A percentile compares a stretch with the other conserved stretches of the same genome.
Evolutionary conservation across 2,113 vertebrate species (phyloP).

Genomic region (Machaerirhynchus nigripectus): DNA sequence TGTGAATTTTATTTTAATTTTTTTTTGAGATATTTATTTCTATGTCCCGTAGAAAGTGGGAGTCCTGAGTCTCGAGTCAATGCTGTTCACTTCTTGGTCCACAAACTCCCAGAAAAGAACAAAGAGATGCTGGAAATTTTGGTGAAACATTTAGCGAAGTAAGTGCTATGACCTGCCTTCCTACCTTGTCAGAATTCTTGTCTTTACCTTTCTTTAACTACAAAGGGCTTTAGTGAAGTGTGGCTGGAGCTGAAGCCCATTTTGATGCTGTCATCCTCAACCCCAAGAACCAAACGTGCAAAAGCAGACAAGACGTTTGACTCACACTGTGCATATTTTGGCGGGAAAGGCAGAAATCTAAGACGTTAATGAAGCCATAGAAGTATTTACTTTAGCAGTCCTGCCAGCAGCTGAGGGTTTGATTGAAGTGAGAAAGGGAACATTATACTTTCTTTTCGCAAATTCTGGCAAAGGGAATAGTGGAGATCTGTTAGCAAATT

Average conservation of each 20-base stretch:
- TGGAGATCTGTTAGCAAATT: conserved; percentile 64
- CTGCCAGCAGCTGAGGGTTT: conserved; percentile 57
- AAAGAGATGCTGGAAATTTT: conserved; percentile 91
- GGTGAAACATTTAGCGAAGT: conserved; percentile 96
- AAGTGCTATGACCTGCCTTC: conserved; percentile 62
- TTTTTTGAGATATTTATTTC: neutral
- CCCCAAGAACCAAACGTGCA: conserved; percentile 30
- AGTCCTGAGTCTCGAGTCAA: conserved; percentile 91
- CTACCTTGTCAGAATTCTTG: neutral
- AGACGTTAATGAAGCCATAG: conserved; percentile 53
- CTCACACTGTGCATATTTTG: conserved; percentile 59
- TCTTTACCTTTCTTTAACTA: neutral
- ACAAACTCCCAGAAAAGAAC: conserved; percentile 95
- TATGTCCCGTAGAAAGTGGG: conserved; percentile 78
- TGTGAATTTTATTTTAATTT: neutral
- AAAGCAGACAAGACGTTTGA: conserved; percentile 26
- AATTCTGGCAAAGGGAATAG: conserved; percentile 36
- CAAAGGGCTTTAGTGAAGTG: neutral
- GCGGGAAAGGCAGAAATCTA: conserved; percentile 52
- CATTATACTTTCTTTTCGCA: conserved; percentile 14
- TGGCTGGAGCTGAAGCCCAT: neutral
- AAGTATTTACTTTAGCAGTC: conserved; percentile 66
- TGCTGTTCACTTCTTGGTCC: conserved; percentile 91
- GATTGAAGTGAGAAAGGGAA: conserved; percentile 59
- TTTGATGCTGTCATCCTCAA: neutral